Percentiles rank a stretch among this genome's conserved stretches.
These are phyloP conservation scores for Acholoe squamosa DNA, from an alignment of 2,888 invertebrate species.

Conservation along the genomic window DNA sequence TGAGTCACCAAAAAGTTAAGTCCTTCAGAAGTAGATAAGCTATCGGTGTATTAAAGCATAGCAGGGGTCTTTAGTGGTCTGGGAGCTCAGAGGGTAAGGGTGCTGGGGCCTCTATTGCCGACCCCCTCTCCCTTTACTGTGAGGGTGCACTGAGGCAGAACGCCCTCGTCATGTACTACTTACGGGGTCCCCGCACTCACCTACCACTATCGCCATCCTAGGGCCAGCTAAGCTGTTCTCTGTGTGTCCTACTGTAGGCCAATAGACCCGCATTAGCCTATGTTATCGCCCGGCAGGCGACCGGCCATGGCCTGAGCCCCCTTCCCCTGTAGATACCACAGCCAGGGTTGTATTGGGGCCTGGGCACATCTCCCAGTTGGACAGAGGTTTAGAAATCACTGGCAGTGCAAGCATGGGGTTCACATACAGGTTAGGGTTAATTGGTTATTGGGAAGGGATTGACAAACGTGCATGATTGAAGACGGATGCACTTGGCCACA, in stretches of 20 bases:
- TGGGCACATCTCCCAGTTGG: too few species aligned
- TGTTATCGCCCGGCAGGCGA: not conserved
- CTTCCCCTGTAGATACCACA: not conserved
- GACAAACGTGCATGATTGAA: not conserved
- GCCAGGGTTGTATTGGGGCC: not conserved
- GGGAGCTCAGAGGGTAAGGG: not conserved
- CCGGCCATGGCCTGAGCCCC: constrained; percentile 31
- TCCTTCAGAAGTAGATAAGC: constrained; percentile 19
- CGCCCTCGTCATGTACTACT: constrained; percentile 55
- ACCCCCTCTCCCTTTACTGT: not conserved
- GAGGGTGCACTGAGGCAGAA: constrained; percentile 33
- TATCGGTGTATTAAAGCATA: not conserved
- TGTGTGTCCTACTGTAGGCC: not conserved
- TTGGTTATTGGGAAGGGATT: not conserved
- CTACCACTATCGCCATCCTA: not conserved
- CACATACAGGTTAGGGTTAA: not conserved
- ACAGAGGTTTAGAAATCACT: too few species aligned
- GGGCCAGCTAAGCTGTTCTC: not conserved
- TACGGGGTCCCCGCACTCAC: not conserved
- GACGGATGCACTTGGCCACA: too few species aligned
- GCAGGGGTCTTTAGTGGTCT: constrained; percentile 16
- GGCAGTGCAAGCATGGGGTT: not conserved
- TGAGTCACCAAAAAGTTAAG: constrained; percentile 27
- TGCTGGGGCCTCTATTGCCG: not conserved
- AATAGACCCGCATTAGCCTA: not conserved